phyloP scores from a whole-genome alignment of 2,888 invertebrate genomes.

The Cremastinae sp. region DNA sequence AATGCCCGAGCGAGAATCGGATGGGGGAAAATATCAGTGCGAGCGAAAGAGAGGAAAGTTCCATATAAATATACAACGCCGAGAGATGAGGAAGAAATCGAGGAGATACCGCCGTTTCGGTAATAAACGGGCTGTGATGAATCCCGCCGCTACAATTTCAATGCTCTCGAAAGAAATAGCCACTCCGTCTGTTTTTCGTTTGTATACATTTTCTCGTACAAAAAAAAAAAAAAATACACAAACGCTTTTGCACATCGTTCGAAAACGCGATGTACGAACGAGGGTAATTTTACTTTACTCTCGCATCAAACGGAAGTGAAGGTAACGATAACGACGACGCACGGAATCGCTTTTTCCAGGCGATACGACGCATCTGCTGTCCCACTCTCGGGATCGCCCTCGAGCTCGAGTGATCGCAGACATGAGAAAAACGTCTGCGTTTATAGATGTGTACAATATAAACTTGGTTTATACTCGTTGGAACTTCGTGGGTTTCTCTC shows the following conservation, averaged over 20 bases:
- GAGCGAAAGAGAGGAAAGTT: conserved; percentile 37
- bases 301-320: background rate
- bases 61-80: too few species aligned
- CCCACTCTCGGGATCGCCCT: background rate
- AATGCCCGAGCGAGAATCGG: conserved; percentile 51
- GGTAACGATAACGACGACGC: too few species aligned
- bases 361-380: background rate
- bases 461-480: background rate
- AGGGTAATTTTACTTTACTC: background rate
- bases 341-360: too few species aligned
- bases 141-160: conserved; percentile 55
- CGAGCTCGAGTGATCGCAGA: conserved; percentile 8
- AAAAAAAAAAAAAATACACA: conserved; percentile 13
- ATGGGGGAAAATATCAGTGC: conserved; percentile 57
- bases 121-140: conserved; percentile 60
- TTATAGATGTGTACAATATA: conserved; percentile 28
- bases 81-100: conserved; percentile 6
- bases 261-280: too few species aligned
- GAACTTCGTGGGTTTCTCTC: conserved; percentile 27
- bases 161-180: conserved; percentile 53
- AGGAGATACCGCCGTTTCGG: conserved; percentile 48
- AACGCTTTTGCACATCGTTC: conserved; percentile 36
- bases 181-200: conserved; percentile 16
- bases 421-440: background rate
- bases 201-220: background rate